Evolutionary conservation across 2,113 vertebrate genomes (phyloP).

Genomic region (Morone chrysops): DNA sequence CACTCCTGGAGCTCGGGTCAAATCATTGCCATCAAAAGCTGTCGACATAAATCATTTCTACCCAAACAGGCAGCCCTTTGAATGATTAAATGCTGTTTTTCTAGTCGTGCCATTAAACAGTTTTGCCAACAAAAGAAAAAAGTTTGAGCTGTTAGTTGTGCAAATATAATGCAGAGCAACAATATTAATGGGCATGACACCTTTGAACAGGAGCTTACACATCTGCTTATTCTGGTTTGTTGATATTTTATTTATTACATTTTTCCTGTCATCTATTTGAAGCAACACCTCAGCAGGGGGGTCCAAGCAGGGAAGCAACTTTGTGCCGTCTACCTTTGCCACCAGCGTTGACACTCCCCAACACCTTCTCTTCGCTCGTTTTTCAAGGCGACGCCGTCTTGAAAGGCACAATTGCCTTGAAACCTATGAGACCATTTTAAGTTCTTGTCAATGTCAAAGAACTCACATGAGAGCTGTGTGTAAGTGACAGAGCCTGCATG

Average conservation of each 20-base stretch:
- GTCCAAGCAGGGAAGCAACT: constrained; percentile 35
- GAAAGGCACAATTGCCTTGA: constrained; percentile 57
- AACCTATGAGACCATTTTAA: constrained; percentile 62
- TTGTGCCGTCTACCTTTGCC: constrained; percentile 37
- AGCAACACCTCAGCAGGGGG: constrained; percentile 56
- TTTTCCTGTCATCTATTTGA: constrained; percentile 70
- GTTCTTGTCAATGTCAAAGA: constrained; percentile 49
- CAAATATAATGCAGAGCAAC: constrained; percentile 53
- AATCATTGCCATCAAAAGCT: constrained; percentile 53
- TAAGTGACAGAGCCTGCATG: constrained; percentile 26
- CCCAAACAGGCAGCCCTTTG: constrained; percentile 41
- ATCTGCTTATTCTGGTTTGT: constrained; percentile 72
- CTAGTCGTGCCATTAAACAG: constrained; percentile 42
- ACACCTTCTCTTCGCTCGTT: constrained; percentile 42
- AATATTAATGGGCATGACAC: constrained; percentile 72
- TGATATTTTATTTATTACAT: constrained; percentile 66
- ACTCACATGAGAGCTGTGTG: constrained; percentile 47
- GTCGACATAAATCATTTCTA: constrained; percentile 47
- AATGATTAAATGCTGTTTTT: constrained; percentile 49
- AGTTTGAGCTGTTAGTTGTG: constrained; percentile 45
- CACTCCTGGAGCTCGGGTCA: constrained; percentile 39
- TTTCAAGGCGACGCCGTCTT: constrained; percentile 44
- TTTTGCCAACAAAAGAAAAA: constrained; percentile 45
- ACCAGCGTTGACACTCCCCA: constrained; percentile 11
- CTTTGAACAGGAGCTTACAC: constrained; percentile 72